phyloP scores from a whole-genome alignment of 2,888 invertebrate species.

The Agriopis aurantiaria region DNA sequence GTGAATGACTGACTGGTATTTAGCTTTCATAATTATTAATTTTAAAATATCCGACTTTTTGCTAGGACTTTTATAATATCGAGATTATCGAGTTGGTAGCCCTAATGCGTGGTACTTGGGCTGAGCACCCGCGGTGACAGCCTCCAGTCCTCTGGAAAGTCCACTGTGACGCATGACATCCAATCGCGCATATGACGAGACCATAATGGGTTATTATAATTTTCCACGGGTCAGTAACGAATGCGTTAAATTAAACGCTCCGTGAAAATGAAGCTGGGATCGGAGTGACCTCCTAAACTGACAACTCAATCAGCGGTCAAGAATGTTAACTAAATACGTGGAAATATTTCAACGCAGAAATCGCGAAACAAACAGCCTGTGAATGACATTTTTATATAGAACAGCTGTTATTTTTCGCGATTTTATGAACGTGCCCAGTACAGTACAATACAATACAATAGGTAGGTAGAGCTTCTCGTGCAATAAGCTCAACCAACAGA shows the following conservation, averaged over 20 bases:
- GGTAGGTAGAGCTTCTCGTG: too few species aligned
- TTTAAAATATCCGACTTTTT: background rate
- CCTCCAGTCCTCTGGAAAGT: constrained; percentile 66
- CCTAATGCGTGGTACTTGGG: constrained; percentile 20
- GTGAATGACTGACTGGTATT: too few species aligned
- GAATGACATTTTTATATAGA: too few species aligned
- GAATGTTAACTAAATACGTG: background rate
- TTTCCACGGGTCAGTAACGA: constrained; percentile 59
- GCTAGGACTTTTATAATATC: background rate
- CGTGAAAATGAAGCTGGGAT: constrained; percentile 34
- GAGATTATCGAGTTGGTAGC: background rate
- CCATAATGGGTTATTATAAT: constrained; percentile 80
- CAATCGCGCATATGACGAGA: constrained; percentile 76
- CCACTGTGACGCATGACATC: constrained; percentile 62
- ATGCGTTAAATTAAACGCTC: constrained; percentile 65
- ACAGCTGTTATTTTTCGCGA: too few species aligned
- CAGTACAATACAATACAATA: too few species aligned
- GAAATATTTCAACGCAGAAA: too few species aligned
- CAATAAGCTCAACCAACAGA: too few species aligned
- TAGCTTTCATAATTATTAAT: too few species aligned
- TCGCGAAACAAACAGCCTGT: too few species aligned
- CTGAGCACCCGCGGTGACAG: constrained; percentile 46
- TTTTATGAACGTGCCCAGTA: too few species aligned
- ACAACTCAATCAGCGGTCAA: constrained; percentile 43
- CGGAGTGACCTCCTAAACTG: constrained; percentile 31